Percentiles rank a stretch among this genome's conserved stretches.
phyloP scores from a whole-genome alignment of 2,797 vertebrate genomes.

The Argya squamiceps region DNA sequence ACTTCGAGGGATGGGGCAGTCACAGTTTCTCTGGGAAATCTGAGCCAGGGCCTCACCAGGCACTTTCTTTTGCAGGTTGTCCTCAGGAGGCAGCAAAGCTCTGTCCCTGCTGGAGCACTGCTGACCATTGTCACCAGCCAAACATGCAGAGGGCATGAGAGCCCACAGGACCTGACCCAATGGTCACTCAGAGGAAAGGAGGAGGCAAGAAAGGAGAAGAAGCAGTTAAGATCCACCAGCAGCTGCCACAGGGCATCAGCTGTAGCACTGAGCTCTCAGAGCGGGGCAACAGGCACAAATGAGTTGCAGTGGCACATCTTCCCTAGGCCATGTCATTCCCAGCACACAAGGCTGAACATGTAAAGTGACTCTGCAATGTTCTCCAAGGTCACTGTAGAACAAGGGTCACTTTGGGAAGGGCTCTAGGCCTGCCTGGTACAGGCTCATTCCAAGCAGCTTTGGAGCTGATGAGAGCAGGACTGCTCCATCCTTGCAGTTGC shows the following conservation, averaged over 20 bases:
- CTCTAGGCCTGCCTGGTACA: not conserved
- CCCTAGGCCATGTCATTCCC: not conserved
- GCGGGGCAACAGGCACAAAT: not conserved
- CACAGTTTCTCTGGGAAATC: not conserved
- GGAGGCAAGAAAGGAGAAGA: not conserved
- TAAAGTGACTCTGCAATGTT: not conserved
- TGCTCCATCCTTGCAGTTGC: not conserved
- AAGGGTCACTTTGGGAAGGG: not conserved
- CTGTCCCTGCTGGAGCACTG: not conserved
- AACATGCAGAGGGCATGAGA: not conserved
- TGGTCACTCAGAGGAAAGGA: not conserved
- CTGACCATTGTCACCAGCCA: not conserved
- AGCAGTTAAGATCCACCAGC: not conserved
- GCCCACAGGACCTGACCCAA: not conserved
- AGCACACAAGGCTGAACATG: not conserved
- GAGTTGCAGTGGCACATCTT: not conserved
- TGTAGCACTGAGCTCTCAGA: not conserved
- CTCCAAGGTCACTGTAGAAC: not conserved
- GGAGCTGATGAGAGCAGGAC: not conserved
- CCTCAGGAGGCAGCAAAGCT: not conserved
- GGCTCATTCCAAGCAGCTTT: not conserved
- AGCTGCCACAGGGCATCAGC: fast-evolving
- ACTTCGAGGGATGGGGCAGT: not conserved
- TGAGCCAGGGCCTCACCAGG: not conserved
- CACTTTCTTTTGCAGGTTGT: not conserved